phyloP scores from a whole-genome alignment of 1,140 invertebrate species.

The Hycleus cichorii region DNA sequence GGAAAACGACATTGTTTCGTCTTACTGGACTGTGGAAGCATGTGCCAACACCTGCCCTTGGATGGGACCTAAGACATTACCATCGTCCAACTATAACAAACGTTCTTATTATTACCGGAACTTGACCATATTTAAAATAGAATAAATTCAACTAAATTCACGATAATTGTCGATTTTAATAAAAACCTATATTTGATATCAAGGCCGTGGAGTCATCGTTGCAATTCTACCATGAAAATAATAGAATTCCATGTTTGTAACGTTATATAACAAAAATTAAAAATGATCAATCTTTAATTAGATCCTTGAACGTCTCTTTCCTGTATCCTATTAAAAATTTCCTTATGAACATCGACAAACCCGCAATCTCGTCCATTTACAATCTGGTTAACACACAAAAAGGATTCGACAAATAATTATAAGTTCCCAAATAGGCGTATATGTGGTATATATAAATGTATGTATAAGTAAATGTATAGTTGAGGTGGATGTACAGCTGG shows the following conservation, averaged over 20 bases:
- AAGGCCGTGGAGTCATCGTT: conserved; percentile 10
- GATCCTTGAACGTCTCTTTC: background rate
- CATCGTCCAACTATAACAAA: conserved; percentile 8
- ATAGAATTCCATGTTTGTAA: conserved; percentile 13
- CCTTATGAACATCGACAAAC: too few relatives aligned
- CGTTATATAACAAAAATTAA: conserved; percentile 10
- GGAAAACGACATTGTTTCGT: conserved; percentile 36
- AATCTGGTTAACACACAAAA: background rate
- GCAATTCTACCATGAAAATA: conserved; percentile 14
- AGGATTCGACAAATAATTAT: conserved; percentile 4
- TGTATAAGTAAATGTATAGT: too few relatives aligned
- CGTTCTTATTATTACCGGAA: conserved; percentile 11
- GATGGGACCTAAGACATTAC: conserved; percentile 20
- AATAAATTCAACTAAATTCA: too few relatives aligned
- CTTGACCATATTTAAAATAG: background rate
- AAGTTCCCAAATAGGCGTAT: background rate
- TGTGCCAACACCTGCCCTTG: conserved; percentile 33
- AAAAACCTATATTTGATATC: conserved; percentile 1
- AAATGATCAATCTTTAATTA: conserved; percentile 9
- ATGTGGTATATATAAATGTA: background rate
- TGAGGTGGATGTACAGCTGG: conserved; percentile 17
- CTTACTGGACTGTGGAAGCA: conserved; percentile 37
- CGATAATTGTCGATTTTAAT: too few relatives aligned
- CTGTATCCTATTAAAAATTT: too few relatives aligned
- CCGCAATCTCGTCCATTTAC: too few relatives aligned